These are phyloP conservation scores for Zosterops pallidus DNA, from an alignment of 2,113 vertebrate genomes.

Conservation along the genomic window DNA sequence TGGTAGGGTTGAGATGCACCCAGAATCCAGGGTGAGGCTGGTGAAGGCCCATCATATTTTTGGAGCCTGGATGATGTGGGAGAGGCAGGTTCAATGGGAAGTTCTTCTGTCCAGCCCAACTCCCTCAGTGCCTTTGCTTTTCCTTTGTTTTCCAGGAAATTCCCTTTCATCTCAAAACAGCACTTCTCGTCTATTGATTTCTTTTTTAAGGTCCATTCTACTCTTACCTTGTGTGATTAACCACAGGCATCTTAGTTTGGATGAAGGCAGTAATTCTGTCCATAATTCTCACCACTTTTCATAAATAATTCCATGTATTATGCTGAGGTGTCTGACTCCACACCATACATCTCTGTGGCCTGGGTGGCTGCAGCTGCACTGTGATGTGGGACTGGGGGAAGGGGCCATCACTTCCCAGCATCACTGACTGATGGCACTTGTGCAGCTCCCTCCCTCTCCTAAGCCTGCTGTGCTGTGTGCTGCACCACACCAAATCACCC, in stretches of 20 bases:
- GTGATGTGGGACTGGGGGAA: neutral
- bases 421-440: neutral
- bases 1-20: neutral
- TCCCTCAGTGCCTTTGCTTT: neutral
- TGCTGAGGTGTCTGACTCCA: neutral
- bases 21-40: neutral
- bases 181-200: neutral
- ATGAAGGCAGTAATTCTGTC: neutral
- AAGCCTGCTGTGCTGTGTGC: neutral
- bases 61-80: neutral
- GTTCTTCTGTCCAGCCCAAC: neutral
- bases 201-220: neutral
- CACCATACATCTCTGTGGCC: rapidly evolving
- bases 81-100: neutral
- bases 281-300: neutral
- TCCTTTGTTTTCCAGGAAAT: neutral
- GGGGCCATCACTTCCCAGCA: neutral
- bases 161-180: neutral
- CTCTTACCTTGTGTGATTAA: neutral
- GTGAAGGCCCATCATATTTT: neutral
- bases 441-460: neutral
- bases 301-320: neutral
- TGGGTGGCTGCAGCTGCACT: neutral
- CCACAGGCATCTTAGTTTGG: neutral
- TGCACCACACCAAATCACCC: rapidly evolving